Percentiles rank a stretch among this genome's conserved stretches.
phyloP scores from a whole-genome alignment of 2,888 invertebrate genomes.

The Agrochola circellaris region DNA sequence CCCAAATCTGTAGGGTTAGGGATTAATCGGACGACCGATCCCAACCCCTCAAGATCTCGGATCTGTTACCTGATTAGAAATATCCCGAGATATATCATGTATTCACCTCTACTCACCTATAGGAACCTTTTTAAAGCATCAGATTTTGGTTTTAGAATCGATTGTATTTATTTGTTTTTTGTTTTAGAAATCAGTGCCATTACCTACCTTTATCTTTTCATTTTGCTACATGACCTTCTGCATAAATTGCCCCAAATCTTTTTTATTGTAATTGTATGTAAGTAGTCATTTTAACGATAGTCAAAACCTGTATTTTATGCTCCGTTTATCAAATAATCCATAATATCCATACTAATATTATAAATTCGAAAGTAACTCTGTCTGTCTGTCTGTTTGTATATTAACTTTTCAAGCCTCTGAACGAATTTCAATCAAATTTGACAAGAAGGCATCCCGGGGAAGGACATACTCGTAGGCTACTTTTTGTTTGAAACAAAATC shows the following conservation, averaged over 20 bases:
- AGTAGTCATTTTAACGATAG: neutral
- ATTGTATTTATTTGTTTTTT: neutral
- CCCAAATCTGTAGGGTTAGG: conserved; percentile 62
- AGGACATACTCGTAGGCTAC: neutral
- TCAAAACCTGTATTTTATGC: neutral
- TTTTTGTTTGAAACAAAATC: neutral
- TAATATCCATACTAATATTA: too few relatives aligned
- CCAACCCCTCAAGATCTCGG: conserved; percentile 54
- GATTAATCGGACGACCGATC: conserved; percentile 56
- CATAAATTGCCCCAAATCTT: neutral
- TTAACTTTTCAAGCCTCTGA: neutral
- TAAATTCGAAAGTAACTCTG: too few relatives aligned
- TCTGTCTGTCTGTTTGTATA: too few relatives aligned
- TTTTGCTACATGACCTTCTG: neutral
- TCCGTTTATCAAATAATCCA: conserved; percentile 4
- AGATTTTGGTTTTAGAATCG: neutral
- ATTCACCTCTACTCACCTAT: conserved; percentile 32
- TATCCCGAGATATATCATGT: conserved; percentile 50
- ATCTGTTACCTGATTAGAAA: conserved; percentile 61
- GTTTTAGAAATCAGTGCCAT: neutral
- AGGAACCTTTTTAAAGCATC: conserved; percentile 1
- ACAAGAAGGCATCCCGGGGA: neutral
- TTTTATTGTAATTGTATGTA: neutral
- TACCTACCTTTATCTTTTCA: neutral
- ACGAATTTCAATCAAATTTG: neutral